A percentile compares a stretch with the other conserved stretches of the same genome.
Conservation (phyloP, 2,888 invertebrate species). For the Drosophila prolongata region DNA sequence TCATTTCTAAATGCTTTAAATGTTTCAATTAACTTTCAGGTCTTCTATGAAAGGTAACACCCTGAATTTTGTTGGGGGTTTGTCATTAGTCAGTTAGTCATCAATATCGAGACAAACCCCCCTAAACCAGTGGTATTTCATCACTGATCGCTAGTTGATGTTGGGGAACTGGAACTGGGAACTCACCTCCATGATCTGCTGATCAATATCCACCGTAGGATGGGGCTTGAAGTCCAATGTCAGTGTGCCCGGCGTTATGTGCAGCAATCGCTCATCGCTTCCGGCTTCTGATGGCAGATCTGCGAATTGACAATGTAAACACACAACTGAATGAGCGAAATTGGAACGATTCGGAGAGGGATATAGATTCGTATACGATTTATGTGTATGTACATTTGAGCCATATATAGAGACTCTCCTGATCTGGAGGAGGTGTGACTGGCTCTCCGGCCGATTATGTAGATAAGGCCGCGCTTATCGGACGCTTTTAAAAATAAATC, state of each 20-base stretch:
- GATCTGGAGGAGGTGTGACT: constrained; percentile 21
- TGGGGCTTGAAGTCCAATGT: constrained; percentile 81
- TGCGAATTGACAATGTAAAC: constrained; percentile 66
- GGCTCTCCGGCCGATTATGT: constrained; percentile 57
- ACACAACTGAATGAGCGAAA: constrained; percentile 32
- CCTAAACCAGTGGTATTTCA: not conserved
- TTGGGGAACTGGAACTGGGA: not conserved
- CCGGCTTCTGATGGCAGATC: constrained; percentile 84
- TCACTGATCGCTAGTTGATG: not conserved
- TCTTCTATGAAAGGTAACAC: too few species aligned
- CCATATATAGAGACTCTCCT: not conserved
- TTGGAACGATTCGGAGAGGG: constrained; percentile 24
- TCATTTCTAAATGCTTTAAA: too few species aligned
- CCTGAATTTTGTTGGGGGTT: too few species aligned
- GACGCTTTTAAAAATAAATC: constrained; percentile 71
- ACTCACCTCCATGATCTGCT: constrained; percentile 84
- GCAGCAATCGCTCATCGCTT: constrained; percentile 83
- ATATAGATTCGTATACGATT: constrained; percentile 5
- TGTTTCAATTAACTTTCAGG: too few species aligned
- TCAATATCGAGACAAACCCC: too few species aligned
- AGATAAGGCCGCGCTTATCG: constrained; percentile 72
- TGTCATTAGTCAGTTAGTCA: too few species aligned
- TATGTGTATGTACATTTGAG: not conserved
- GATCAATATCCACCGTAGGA: constrained; percentile 83
- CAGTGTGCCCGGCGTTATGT: constrained; percentile 81